Base-by-base conservation (phyloP, 2,797 vertebrate species). In the Helicolenus hilgendorfi region DNA sequence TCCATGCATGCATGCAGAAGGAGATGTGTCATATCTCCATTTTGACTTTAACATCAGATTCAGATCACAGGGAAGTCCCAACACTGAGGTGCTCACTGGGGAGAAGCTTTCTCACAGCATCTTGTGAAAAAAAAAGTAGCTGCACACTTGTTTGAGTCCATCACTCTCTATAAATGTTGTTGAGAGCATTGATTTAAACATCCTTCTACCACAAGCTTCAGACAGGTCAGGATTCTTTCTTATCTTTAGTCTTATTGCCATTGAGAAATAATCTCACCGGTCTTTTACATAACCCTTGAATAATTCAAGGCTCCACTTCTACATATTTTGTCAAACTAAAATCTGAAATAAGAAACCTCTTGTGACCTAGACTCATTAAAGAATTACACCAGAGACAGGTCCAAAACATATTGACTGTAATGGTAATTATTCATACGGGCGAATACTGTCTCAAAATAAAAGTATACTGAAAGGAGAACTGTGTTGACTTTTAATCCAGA, bases 41-140 rank as follows among this genome's bases (percentile, higher is more conserved):
- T 88, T 75, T 36, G 27, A 60, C 49, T 59, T 76, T 6, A 76
- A 55, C 60, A 38, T 86, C 36, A 35, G 41, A 53, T 83, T 78
- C 9, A 76, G n/a, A 60, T 35, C 59, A 59, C 15, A 36, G 22
- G 24, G 11, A 84, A 74, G 15, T 67, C 64, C 22, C 41, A 77
- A 35, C 27, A 63, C 13, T 75, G 8, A 76, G 24, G 18, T 58
- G 56, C 18, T 72, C 79, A 60, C 73, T 11, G 24, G 65, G 69
- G 79, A 86, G 56, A 68, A n/a, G 35, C 65, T 38, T 75, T 80
- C 49, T 38, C 33, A 36, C 26, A 18, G 45, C 24, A 29, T 71
- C 77, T 64, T 38, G 24, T 72, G 6, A n/a, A 26, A 49, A 67
- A 68, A 33, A 80, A 63, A 59, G 9, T 63, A 58, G n/a, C 27